Conservation (phyloP, 2,113 vertebrate genomes). For the Eclectus roratus region DNA sequence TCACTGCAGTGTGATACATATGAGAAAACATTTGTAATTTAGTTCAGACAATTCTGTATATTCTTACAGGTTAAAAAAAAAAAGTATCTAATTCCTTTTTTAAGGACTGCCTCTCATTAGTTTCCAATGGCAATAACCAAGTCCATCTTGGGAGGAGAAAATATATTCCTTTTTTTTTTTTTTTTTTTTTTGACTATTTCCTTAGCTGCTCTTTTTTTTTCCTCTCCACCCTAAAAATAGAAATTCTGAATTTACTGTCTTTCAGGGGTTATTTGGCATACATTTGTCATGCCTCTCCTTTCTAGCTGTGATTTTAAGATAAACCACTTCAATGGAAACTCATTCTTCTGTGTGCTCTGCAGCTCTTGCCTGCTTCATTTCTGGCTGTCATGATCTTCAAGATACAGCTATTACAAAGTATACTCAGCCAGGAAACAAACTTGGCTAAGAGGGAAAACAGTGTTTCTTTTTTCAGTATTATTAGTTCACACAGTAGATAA, state of each 20-base stretch:
- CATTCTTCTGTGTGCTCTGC: not conserved
- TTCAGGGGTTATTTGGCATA: not conserved
- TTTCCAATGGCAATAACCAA: not conserved
- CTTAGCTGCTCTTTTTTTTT: not conserved
- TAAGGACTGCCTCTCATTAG: not conserved
- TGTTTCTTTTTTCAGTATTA: not conserved
- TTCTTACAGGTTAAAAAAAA: not conserved
- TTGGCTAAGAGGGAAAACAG: not conserved
- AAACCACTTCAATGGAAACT: not conserved
- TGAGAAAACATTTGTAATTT: not conserved
- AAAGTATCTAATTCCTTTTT: not conserved
- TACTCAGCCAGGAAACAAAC: not conserved
- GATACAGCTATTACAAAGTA: not conserved
- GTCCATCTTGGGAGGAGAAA: not conserved
- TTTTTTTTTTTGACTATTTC: not conserved
- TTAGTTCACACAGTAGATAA: not conserved
- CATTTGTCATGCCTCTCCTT: not conserved
- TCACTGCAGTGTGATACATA: not conserved
- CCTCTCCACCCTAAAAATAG: not conserved
- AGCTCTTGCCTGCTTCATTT: not conserved
- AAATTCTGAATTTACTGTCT: not conserved
- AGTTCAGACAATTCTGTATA: not conserved
- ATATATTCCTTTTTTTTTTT: not conserved
- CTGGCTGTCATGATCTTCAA: not conserved
- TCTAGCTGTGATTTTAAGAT: not conserved